Evolutionary conservation across 2,888 invertebrate genomes (phyloP), one percentile per base, ranked within the genome.

Genomic region (Hedychridium roseum): DNA sequence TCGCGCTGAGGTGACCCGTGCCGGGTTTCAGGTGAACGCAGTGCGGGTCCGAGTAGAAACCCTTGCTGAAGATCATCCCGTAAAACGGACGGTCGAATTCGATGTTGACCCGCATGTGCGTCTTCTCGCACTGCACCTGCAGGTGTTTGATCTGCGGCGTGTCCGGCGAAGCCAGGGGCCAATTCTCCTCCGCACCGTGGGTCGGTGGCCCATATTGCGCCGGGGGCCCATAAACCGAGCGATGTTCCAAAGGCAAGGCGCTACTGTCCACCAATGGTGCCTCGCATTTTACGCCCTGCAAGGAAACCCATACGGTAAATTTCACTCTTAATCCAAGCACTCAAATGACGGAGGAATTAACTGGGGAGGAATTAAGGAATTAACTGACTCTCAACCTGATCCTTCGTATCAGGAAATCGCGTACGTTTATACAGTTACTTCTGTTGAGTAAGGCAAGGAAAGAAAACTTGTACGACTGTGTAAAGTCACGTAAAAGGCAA

Each of bases 31-130:
- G 81, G 74, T 95, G 94, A 62, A 95, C 93, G 78, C 95, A 95
- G 72, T 93, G 92, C 1, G 90, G 84, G 73, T 95, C 94, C 73
- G 92, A 92, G 81, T 93, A 94, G 82, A 91, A 92, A 47, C 92
- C 95, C 80, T 95, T 95, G 53, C 94, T 94, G 82, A 95, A 95
- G 74, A 95, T 94, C 91, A 95, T 94, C 20, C 95, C 95, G 78
- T 94, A 94, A 82, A 95, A 95, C 9, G 95, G 94, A 36, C 94
- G 85, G 78, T 95, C 95, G 81, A 95, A 96, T 79, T 94, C 94
- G 70, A 96, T 92, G 79, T 94, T 94, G 44, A 95, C 95, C 41
- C 94, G 85, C 94, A 95, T 95, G 78, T 94, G 92, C 36, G 94
- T 94, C 80, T 95, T 95, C 80, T 95, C 95, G 80, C 95, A 95